Evolutionary conservation across 2,888 invertebrate species (phyloP), one percentile per base, ranked within the genome.

Genomic region (Trissolcus brochymenae): DNA sequence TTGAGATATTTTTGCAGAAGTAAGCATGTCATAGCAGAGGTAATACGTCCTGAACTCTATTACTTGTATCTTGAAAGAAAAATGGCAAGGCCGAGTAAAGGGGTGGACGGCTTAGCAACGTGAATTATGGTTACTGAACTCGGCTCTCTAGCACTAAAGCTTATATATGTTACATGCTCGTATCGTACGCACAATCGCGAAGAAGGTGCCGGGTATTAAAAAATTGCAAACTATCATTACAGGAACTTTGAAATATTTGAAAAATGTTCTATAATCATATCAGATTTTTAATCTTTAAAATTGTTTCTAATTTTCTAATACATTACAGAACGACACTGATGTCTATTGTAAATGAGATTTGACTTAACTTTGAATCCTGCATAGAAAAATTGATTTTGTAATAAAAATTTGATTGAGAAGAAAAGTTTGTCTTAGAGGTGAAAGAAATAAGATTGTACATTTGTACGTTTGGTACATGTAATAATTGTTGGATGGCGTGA

Each of bases 81-180:
- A 62, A 72, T 55, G 51, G 53, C 19, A 46, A 59, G 55, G 67
- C 16, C 49, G 46, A 46, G 60, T 16, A 56, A 65, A 53, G 61
- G 60, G 77, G 68, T 61, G 73, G 73, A 73, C 68, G 64, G 53
- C 46, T 68, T 59, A 46, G 65, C 49, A 67, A 61, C 41, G 73
- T 77, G 73, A 77, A 60, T 77, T 77, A 77, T 77, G 73, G 53
- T 65, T 51, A 56, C 55, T 64, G 70, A 50, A 68, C 72, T 77
- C 59, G 56, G 35, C 65, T 73, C 57, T 68, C 46, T 60, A 67
- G 61, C 72, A 68, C 72, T 77, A 72, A 73, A 53, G 68, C 72
- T 54, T 59, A 60, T 57, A 55, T 54, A 57, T 67, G 72, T 68
- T 19, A 29, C 11, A 17, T 59, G 57, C 65, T 49, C 51, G 59